Base-by-base conservation (phyloP, 2,113 vertebrate species). In the Notiomystis cincta region DNA sequence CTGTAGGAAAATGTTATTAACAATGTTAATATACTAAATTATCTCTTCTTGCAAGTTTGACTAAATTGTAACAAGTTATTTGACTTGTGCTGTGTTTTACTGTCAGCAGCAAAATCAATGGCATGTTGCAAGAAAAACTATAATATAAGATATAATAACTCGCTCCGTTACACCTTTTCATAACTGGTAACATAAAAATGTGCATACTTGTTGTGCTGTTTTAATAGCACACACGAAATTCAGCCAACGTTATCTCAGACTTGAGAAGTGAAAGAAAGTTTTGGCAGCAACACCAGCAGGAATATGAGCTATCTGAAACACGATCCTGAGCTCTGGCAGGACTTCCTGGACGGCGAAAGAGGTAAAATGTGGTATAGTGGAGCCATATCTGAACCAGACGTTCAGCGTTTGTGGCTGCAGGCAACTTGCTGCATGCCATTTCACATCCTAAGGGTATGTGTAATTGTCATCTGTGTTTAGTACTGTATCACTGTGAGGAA, bases 361-460 rank as follows among this genome's bases (percentile, higher is more conserved):
- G 14, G 27, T 48, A 78, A 79, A 75, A 78, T 20, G 18, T 50
- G n/a, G 18, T 19, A 30, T 1, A 66, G 18, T 15, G n/a, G 21
- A 61, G n/a, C 42, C 84, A 50, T 6, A 50, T 40, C 77, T 67
- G 73, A 84, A 66, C 9, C 11, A 78, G 48, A 53, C 21, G 66
- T 57, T 8, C 6, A 89, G 27, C 9, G 47, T 35, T 13, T 66
- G 28, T 23, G n/a, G 37, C 22, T 37, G 45, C 42, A 77, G 58
- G 31, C 33, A 47, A n/a, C 3, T 64, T 15, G 44, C 25, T 61
- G 20, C 0, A 0, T 23, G 37, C 22, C 33, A 75, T 54, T 85
- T 45, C 21, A 84, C 0, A 0, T 35, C 25, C 20, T 62, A 83
- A 53, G 2, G 45, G 2, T 15, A n/a, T 2, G 3, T 70, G 10